Evolutionary conservation across 2,797 vertebrate species (phyloP), one percentile per base, ranked within the genome.

Genomic region (Melanotaenia parkinsoni): DNA sequence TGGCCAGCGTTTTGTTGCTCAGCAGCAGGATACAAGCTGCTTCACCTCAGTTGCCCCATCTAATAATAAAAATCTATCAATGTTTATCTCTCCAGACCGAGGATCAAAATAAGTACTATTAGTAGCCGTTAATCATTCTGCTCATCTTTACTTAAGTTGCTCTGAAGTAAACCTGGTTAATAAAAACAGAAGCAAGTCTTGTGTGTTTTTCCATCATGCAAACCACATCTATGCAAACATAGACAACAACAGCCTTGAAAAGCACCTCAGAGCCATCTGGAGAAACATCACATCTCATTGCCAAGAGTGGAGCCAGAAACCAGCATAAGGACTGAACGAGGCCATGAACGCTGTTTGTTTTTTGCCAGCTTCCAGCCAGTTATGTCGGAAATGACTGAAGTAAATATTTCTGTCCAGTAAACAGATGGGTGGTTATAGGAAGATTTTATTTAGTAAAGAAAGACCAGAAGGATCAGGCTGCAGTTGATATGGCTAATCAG

Each of bases 341-440:
- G 67, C 45, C 65, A 59, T 60, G 63, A 80, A 70, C 75, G 57
- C 72, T 88, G 79, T 88, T 89, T 84, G 74, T 80, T 82, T 88
- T 87, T 78, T 83, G 70, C 74, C 70, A 61, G 35, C 80, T 81
- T 82, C 84, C 80, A 77, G 76, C 77, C 70, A 43, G 53, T 79
- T 60, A 62, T 40, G 32, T 67, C 74, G 79, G 67, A 84, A 78
- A 84, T 58, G 76, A 83, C 64, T 50, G 71, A 57, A 62, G 70
- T 68, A 70, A 67, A 63, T 81, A 76, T 88, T 84, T 88, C 72
- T 78, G 62, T 79, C 74, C 43, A 6, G 80, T 85, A 89, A 91
- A 91, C 82, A 89, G 45, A 38, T 53, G 45, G 47, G 18, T 62
- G 54, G 43, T 43, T 43, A 2, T 18, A 30, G 22, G 20, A n/a